phyloP scores from a whole-genome alignment of 2,888 invertebrate species.

The Lordiphosa fenestrarum region DNA sequence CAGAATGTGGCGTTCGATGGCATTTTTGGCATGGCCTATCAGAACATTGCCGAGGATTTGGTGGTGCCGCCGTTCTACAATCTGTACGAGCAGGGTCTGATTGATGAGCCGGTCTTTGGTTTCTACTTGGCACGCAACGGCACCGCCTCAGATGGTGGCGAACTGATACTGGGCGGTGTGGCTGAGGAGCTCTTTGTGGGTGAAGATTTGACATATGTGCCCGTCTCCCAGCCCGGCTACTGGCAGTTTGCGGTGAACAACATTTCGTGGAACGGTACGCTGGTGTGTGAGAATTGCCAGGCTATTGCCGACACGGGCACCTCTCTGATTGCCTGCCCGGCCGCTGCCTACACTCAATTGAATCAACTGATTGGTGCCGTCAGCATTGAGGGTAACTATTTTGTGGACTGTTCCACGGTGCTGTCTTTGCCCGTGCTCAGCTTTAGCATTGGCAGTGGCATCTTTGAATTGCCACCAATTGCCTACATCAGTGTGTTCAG shows the following conservation, averaged over 20 bases:
- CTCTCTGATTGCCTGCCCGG: constrained; percentile 88
- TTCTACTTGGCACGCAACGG: constrained; percentile 93
- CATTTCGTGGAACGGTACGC: constrained; percentile 81
- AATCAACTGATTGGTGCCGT: constrained; percentile 90
- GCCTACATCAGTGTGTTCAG: constrained; percentile 85
- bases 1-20: constrained; percentile 99
- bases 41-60: constrained; percentile 91
- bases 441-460: constrained; percentile 87
- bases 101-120: constrained; percentile 90
- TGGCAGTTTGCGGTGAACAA: constrained; percentile 97
- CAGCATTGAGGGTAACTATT: constrained; percentile 58
- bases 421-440: constrained; percentile 88
- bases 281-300: constrained; percentile 88
- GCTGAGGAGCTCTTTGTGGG: constrained; percentile 92
- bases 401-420: constrained; percentile 89
- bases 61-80: constrained; percentile 95
- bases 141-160: constrained; percentile 86
- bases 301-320: constrained; percentile 98
- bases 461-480: constrained; percentile 87
- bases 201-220: constrained; percentile 83
- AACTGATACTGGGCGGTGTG: constrained; percentile 94
- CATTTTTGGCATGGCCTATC: constrained; percentile 95
- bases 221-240: constrained; percentile 91
- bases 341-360: constrained; percentile 85
- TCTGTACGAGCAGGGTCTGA: constrained; percentile 89